These are phyloP conservation scores for Clepsis dumicolana DNA, from an alignment of 2,888 invertebrate species.

Conservation along the genomic window DNA sequence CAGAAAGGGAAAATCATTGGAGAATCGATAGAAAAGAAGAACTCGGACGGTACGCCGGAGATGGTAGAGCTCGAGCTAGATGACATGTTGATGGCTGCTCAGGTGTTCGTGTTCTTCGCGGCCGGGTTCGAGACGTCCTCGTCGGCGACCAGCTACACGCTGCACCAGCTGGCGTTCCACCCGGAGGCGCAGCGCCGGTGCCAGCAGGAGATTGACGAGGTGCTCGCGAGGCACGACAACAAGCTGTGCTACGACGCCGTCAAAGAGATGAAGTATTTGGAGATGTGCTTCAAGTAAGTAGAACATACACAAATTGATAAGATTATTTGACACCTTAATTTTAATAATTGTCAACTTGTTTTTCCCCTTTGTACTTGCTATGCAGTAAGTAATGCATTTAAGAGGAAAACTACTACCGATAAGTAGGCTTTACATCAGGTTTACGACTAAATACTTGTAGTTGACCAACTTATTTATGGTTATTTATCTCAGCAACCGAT, in stretches of 20 bases:
- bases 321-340: no score
- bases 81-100: slow-evolving; percentile 60
- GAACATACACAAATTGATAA: no score
- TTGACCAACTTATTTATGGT: no score
- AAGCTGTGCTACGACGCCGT: slow-evolving; percentile 68
- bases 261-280: slow-evolving; percentile 60
- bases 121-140: slow-evolving; percentile 82
- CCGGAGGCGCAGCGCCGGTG: slow-evolving; percentile 68
- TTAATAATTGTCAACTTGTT: no score
- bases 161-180: slow-evolving; percentile 72
- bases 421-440: no score
- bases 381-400: no score
- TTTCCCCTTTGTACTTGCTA: no score
- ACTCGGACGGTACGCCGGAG: slow-evolving; percentile 60
- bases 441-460: no score
- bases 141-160: slow-evolving; percentile 68
- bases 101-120: slow-evolving; percentile 69
- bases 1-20: slow-evolving; percentile 62
- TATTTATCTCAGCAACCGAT: no score
- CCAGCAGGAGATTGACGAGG: slow-evolving; percentile 68
- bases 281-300: slow-evolving; percentile 55
- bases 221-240: slow-evolving; percentile 60
- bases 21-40: slow-evolving; percentile 59
- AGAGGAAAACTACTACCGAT: no score
- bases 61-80: slow-evolving; percentile 62